Evolutionary conservation across 2,113 vertebrate species (phyloP).

Genomic region (Lophura nycthemera): DNA sequence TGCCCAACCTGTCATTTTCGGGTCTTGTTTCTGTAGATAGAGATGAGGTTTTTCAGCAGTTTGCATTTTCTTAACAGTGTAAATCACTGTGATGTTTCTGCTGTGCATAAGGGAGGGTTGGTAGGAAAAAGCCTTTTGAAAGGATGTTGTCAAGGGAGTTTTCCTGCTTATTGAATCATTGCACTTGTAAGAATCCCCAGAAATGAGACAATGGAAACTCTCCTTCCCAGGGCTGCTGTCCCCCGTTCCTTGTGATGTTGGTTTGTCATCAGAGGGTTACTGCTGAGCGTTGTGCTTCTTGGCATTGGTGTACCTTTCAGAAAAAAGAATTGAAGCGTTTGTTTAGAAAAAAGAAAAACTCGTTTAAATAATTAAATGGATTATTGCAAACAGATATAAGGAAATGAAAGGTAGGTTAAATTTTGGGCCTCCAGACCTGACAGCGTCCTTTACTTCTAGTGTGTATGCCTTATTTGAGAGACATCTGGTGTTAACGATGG

Average conservation of each 20-base stretch:
- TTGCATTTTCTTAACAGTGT: neutral
- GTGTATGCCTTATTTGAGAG: neutral
- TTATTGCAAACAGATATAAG: constrained; percentile 70
- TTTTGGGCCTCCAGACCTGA: constrained; percentile 47
- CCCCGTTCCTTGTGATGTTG: neutral
- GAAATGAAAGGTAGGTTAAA: constrained; percentile 70
- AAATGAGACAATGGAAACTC: neutral
- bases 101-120: neutral
- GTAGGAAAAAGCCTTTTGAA: neutral
- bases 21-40: neutral
- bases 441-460: neutral
- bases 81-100: neutral
- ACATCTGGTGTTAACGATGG: neutral
- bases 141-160: constrained; percentile 8
- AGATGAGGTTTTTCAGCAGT: neutral
- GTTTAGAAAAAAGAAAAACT: constrained; percentile 66
- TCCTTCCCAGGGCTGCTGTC: neutral
- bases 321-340: constrained; percentile 69
- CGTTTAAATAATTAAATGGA: constrained; percentile 66
- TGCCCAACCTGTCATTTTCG: neutral
- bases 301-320: constrained; percentile 71
- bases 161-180: neutral
- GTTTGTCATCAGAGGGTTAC: constrained; percentile 47
- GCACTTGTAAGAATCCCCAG: neutral
- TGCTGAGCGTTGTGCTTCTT: constrained; percentile 65